Conservation (phyloP, 1,140 invertebrate species). For the Drosophila fuyamai region DNA sequence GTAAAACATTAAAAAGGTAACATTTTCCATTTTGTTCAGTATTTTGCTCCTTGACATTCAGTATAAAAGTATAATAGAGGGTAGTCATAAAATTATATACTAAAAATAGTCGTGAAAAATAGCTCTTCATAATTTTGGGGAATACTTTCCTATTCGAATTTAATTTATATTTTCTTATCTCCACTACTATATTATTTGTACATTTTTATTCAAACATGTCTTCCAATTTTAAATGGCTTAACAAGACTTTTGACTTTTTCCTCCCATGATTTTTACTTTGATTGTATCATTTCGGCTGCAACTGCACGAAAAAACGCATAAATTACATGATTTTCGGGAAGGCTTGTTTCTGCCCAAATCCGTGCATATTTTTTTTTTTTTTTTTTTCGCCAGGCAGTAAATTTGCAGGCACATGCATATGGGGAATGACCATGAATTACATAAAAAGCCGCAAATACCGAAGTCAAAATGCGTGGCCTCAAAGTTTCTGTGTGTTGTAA, state of each 20-base stretch:
- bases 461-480: conserved; percentile 80
- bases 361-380: conserved; percentile 43
- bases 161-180: not conserved
- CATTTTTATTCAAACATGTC: not conserved
- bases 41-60: no score
- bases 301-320: conserved; percentile 66
- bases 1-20: no score
- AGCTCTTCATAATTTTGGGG: no score
- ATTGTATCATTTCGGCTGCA: conserved; percentile 55
- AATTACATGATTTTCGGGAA: conserved; percentile 78
- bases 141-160: no score
- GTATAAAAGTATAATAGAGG: no score
- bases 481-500: conserved; percentile 46
- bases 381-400: conserved; percentile 49
- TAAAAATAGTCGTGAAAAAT: no score
- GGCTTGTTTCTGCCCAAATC: conserved; percentile 68
- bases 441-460: conserved; percentile 83
- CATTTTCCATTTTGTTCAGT: no score
- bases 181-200: not conserved
- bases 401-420: conserved; percentile 43
- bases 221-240: no score
- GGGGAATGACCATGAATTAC: conserved; percentile 80
- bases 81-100: no score
- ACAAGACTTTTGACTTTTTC: not conserved
- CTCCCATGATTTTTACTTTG: conserved; percentile 39